These are phyloP conservation scores for Manis javanica DNA, from an alignment of 2,797 vertebrate genomes.

Conservation along the genomic window DNA sequence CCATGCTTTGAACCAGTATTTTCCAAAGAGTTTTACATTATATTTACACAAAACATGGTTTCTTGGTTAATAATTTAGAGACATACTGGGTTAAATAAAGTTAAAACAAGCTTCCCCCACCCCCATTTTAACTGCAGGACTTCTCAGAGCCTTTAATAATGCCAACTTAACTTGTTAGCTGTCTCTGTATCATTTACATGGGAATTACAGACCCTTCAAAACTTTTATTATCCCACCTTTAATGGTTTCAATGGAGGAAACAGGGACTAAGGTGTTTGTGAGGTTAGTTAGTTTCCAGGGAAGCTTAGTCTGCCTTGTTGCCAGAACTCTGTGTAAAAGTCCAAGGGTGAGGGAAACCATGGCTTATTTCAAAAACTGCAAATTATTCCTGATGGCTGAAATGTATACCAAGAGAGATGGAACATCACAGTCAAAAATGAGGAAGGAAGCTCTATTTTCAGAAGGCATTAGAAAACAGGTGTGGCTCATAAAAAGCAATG, in stretches of 20 bases:
- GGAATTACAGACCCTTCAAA: neutral
- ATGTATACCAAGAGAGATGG: neutral
- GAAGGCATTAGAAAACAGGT: neutral
- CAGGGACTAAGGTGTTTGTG: neutral
- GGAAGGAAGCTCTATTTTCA: constrained; percentile 10
- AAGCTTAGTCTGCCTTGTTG: neutral
- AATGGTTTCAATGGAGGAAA: neutral
- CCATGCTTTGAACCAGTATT: neutral
- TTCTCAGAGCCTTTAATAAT: constrained; percentile 42
- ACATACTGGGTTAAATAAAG: constrained; percentile 6
- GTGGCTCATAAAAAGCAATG: neutral
- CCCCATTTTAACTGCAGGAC: neutral
- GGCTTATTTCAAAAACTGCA: constrained; percentile 12
- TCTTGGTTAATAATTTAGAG: constrained; percentile 2
- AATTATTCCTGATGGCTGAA: neutral
- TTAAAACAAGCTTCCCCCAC: neutral
- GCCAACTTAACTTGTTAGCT: neutral
- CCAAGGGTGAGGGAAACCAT: neutral
- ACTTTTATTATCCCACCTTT: neutral
- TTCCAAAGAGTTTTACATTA: neutral
- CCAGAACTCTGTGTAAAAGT: neutral
- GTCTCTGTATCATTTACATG: neutral
- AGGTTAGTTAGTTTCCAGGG: neutral
- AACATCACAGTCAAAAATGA: neutral
- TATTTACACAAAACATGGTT: neutral